These are phyloP conservation scores for Sycophaga agraensis DNA, from an alignment of 1,140 invertebrate genomes.

Conservation along the genomic window DNA sequence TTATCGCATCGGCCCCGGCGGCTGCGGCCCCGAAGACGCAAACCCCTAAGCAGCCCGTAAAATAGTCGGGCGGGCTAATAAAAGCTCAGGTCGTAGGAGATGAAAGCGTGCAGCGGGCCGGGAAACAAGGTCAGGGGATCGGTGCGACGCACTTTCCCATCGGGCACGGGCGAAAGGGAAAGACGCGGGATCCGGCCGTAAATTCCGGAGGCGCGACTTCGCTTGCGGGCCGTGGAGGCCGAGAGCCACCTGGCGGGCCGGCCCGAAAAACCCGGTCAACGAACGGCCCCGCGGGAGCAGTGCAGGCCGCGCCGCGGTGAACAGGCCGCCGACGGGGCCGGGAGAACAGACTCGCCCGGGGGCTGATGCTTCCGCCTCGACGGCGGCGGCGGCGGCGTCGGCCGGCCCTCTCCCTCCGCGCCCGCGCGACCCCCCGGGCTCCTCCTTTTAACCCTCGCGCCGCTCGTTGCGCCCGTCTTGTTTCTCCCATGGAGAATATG, in stretches of 20 bases:
- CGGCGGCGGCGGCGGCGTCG: no score
- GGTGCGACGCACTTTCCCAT: no score
- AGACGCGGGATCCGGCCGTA: no score
- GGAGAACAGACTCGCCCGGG: constrained; percentile 5
- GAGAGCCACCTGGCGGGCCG: background rate
- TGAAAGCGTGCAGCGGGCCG: no score
- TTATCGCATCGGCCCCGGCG: no score
- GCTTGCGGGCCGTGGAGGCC: background rate
- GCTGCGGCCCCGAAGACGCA: no score
- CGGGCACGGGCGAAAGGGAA: background rate
- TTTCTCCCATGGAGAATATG: constrained; percentile 23
- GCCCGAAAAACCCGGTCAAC: constrained; percentile 25
- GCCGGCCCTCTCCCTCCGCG: background rate
- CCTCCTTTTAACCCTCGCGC: background rate
- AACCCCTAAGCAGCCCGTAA: no score
- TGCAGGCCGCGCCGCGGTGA: background rate
- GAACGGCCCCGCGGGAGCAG: constrained; percentile 1
- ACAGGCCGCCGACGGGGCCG: background rate
- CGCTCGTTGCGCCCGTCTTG: background rate
- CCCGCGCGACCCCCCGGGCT: background rate
- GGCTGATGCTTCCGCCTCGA: background rate
- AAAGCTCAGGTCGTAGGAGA: no score
- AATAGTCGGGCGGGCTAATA: no score
- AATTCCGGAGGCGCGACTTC: no score
- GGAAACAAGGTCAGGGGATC: no score